These are phyloP conservation scores for Acropternis orthonyx DNA, from an alignment of 2,797 vertebrate genomes.

Conservation along the genomic window DNA sequence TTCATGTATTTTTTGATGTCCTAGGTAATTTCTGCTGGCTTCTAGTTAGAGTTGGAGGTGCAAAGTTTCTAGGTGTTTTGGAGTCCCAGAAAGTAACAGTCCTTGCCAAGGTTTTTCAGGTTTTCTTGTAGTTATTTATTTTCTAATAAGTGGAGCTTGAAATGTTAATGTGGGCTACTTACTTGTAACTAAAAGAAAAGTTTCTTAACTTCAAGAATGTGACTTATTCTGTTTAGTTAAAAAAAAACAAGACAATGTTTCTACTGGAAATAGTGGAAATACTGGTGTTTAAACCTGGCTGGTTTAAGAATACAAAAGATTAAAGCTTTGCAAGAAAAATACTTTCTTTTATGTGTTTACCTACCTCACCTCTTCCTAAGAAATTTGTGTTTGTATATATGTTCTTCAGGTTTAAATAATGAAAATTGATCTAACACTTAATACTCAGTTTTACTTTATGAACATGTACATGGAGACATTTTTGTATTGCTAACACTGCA, in stretches of 20 bases:
- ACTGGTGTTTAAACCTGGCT: background rate
- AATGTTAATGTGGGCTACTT: background rate
- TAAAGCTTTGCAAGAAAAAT: background rate
- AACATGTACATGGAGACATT: background rate
- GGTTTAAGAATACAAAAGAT: background rate
- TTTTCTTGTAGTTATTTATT: background rate
- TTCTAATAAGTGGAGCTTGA: background rate
- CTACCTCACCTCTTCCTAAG: background rate
- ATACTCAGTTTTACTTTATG: background rate
- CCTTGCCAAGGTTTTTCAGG: background rate
- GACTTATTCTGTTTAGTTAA: background rate
- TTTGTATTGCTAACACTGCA: background rate
- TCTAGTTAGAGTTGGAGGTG: background rate
- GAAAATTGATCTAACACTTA: background rate
- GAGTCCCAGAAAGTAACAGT: background rate
- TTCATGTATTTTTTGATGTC: background rate
- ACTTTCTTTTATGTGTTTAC: background rate
- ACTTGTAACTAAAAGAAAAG: background rate
- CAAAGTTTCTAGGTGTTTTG: background rate
- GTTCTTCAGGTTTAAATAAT: background rate
- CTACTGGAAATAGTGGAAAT: background rate
- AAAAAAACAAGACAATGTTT: background rate
- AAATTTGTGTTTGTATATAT: background rate
- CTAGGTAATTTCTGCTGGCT: background rate
- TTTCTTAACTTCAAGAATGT: background rate